Evolutionary conservation across 2,888 invertebrate genomes (phyloP).

Genomic region (Eueremaeus valkanovi): DNA sequence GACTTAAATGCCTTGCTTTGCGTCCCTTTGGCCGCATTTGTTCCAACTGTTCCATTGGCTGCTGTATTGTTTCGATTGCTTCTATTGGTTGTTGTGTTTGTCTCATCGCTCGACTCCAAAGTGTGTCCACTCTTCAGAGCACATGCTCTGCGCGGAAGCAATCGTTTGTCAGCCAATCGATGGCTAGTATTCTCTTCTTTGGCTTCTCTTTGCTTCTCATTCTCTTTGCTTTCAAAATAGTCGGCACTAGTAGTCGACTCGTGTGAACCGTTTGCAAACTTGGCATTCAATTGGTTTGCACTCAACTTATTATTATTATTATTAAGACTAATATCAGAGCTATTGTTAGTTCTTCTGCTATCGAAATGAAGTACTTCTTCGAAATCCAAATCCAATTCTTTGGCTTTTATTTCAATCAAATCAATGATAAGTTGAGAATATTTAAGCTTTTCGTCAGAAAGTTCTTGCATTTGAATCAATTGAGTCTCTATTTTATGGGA

Average conservation of each 20-base stretch:
- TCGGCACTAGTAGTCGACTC: background rate
- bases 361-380: background rate
- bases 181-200: background rate
- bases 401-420: slow-evolving; percentile 40
- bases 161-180: background rate
- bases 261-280: background rate
- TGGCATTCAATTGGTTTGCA: background rate
- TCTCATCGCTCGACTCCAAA: background rate
- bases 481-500: slow-evolving; percentile 13
- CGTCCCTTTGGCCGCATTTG: background rate
- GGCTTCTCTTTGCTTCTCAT: background rate
- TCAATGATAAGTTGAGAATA: slow-evolving; percentile 40
- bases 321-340: background rate
- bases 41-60: background rate
- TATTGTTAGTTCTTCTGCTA: background rate
- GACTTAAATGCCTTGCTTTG: slow-evolving; percentile 7
- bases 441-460: slow-evolving; percentile 41
- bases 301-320: background rate
- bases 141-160: slow-evolving; percentile 21
- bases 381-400: slow-evolving; percentile 40
- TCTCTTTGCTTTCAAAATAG: background rate
- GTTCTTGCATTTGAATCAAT: slow-evolving; percentile 40
- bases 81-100: too few relatives aligned
- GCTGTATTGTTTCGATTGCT: too few relatives aligned
- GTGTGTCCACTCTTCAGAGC: slow-evolving; percentile 1